Base-by-base conservation (phyloP, 1,140 invertebrate genomes). In the Neodiprion pinetum region DNA sequence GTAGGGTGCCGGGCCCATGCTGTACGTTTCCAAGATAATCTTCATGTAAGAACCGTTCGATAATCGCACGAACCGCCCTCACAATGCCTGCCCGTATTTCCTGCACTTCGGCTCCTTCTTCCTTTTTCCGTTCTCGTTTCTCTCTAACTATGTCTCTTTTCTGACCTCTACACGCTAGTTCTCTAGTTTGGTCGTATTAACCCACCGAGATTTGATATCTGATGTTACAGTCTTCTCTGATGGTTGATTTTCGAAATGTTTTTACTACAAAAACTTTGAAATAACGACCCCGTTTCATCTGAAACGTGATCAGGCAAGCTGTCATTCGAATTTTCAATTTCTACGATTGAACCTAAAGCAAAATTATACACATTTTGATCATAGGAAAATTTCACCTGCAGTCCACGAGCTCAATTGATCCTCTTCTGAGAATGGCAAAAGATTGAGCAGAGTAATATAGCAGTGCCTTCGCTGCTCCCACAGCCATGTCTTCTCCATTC, bases 401-500 rank as follows among this genome's bases (percentile, higher is more conserved):
- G 81, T 79, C 79, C 82, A 81, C 9, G n/a, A 61, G 53, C 84
- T 83, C 83, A 80, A 81, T 61, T 82, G 77, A 81, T 85, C 53
- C 77, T 84, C 83, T 83, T 86, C 87, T 84, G 86, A 79, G 76
- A 81, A 81, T 77, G 85, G 83, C 83, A 83, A 87, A 87, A 83
- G 85, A 80, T 85, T 83, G 80, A 86, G 83, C 82, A 84, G 83
- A 84, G 83, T 85, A 80, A 81, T 86, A 84, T 82, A 82, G 86
- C 86, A 86, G 86, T 88, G 87, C 85, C 86, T 84, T 85, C 84
- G 86, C 85, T 88, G 86, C 84, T 84, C 83, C 82, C 85, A 83
- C 80, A 84, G 84, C 86, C 86, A 84, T 86, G 86, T 85, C 81
- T 79, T 83, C 87, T 87, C 87, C 87, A 88, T 88, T 87, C 87